Evolutionary conservation across 2,888 invertebrate species (phyloP), one percentile per base, ranked within the genome.

Genomic region (Augiades crinisus): DNA sequence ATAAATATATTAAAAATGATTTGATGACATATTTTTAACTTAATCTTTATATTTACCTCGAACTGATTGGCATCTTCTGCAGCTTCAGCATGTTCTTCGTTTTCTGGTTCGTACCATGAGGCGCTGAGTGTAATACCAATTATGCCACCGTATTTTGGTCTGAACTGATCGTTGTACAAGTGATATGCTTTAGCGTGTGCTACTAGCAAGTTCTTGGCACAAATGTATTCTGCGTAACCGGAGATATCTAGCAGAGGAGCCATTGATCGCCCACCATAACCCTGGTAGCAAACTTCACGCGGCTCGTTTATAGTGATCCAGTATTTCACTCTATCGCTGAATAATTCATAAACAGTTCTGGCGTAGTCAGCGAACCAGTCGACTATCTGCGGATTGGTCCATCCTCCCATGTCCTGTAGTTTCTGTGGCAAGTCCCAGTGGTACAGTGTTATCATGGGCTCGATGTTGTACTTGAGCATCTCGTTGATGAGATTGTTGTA

Each of bases 371-470:
- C n/a, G n/a, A n/a, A n/a, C n/a, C n/a, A n/a, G n/a, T n/a, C n/a
- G n/a, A n/a, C n/a, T n/a, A n/a, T n/a, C n/a, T n/a, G n/a, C n/a
- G n/a, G n/a, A n/a, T n/a, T n/a, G 1, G 83, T 62, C 74, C 87
- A 88, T 3, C 92, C 92, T 3, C 92, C 92, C 44, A 90, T 60
- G 0, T 89, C 83, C 56, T 90, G 91, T 0, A 92, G 65, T 37
- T 77, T 78, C 53, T 85, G 78, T 0, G 91, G n/a, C n/a, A n/a
- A n/a, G n/a, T n/a, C n/a, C n/a, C n/a, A n/a, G n/a, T n/a, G n/a
- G n/a, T n/a, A n/a, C 43, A 92, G 64, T 0, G 91, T 91, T 1
- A 92, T 78, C 76, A 92, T 78, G 0, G 94, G 94, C 56, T 87
- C 67, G 46, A 95, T 93, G 27, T 90, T 91, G 57, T 91, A 91